Evolutionary conservation across 1,140 invertebrate species (phyloP), one percentile per base, ranked within the genome.

Genomic region (Dreissena polymorpha): DNA sequence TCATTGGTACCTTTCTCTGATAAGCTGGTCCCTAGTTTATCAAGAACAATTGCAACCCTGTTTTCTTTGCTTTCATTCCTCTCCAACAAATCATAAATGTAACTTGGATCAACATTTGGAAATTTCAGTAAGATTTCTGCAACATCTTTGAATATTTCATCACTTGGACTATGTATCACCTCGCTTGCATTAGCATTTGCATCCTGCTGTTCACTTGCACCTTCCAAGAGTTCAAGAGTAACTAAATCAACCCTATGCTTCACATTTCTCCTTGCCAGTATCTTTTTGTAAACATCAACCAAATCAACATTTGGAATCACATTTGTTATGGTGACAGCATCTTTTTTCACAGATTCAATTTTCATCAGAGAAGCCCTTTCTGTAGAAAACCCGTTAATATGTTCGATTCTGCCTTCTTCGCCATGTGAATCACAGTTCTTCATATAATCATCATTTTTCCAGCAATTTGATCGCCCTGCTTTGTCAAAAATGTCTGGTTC

Each of bases 221-320:
- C 51, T 78, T 88, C 86, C 51, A 90, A 57, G 14, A 91, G 60
- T 65, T 86, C 78, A 80, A 87, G 86, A 8, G 86, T 88, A 1
- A 89, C 87, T 67, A 90, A 57, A 69, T 91, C 87, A 14, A 91
- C 72, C 68, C 91, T 85, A 63, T 90, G 86, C 72, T 84, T 83
- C n/a, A 85, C 72, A 25, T 73, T 65, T 75, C 88, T 85, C 12
- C 86, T 80, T 63, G 85, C 69, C 29, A 86, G 73, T 12, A 91
- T 69, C 80, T 85, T 83, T 8, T 90, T 78, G 85, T 88, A 89
- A 23, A 90, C 80, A 18, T 65, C 29, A 49, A 80, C 57, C 49
- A 85, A 49, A 84, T 91, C 75, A 50, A 82, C 71, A 67, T 85
- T 50, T 25, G 77, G 73, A 50, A 91, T 64, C 27, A 91, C 86